Percentiles rank a stretch among this genome's conserved stretches.
Evolutionary conservation across 2,797 vertebrate genomes (phyloP).

Genomic region (Lerista edwardsae): DNA sequence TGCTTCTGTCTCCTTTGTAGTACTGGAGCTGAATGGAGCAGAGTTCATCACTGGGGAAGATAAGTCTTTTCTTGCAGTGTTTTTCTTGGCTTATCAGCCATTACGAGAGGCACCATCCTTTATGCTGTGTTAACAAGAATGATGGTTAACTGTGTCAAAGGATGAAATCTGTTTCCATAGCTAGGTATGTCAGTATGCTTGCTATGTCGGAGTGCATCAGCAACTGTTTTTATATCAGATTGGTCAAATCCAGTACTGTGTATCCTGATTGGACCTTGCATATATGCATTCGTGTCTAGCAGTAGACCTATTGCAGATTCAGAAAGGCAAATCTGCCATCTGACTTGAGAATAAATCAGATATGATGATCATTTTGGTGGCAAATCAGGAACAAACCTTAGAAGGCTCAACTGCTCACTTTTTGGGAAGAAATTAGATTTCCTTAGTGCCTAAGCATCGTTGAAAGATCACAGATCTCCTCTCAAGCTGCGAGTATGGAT

Average conservation of each 20-base stretch:
- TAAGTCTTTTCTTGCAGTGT: conserved; percentile 28
- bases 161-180: conserved; percentile 4
- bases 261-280: neutral
- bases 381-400: neutral
- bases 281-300: neutral
- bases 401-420: neutral
- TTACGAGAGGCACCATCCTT: conserved; percentile 45
- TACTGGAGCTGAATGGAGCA: conserved; percentile 31
- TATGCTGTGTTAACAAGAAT: neutral
- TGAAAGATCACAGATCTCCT: conserved; percentile 16
- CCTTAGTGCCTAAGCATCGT: neutral
- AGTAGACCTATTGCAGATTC: neutral
- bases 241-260: neutral
- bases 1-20: conserved; percentile 23
- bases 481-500: conserved; percentile 6
- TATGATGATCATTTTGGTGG: neutral
- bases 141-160: conserved; percentile 16
- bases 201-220: neutral
- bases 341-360: neutral
- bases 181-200: neutral
- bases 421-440: neutral
- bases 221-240: neutral
- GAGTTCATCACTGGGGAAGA: conserved; percentile 37
- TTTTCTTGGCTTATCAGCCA: neutral
- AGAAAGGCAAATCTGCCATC: neutral